Evolutionary conservation across 2,113 vertebrate genomes (phyloP).

Genomic region (Myxocyprinus asiaticus): DNA sequence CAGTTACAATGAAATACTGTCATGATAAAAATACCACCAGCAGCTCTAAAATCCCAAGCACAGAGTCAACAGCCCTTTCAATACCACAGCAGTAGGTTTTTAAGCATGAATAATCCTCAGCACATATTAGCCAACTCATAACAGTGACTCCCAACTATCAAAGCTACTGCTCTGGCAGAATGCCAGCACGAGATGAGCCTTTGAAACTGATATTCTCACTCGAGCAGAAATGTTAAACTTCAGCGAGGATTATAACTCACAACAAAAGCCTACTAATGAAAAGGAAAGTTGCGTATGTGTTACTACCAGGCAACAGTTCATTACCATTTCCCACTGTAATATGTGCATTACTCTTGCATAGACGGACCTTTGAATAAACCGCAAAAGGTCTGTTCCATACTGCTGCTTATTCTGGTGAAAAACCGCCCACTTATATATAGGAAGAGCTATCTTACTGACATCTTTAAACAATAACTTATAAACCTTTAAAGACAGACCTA

Average conservation of each 20-base stretch:
- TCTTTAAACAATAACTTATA: too few species aligned
- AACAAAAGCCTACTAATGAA: conserved; percentile 1
- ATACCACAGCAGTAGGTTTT: not conserved
- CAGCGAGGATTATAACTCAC: conserved; percentile 16
- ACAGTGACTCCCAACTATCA: conserved; percentile 50
- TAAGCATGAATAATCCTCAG: conserved; percentile 6
- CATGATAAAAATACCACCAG: not conserved
- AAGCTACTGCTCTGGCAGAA: conserved; percentile 58
- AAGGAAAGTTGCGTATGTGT: not conserved
- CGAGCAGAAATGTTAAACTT: conserved; percentile 37
- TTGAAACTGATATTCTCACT: conserved; percentile 56
- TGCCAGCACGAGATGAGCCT: conserved; percentile 51
- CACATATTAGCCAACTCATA: conserved; percentile 30
- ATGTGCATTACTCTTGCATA: too few species aligned
- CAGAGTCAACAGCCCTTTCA: conserved; percentile 17
- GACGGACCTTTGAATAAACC: too few species aligned
- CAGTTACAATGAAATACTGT: not conserved
- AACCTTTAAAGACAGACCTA: too few species aligned
- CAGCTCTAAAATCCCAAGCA: not conserved
- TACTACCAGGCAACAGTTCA: too few species aligned
- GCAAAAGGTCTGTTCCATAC: too few species aligned
- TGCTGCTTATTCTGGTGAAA: too few species aligned
- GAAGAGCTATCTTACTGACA: too few species aligned
- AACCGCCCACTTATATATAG: too few species aligned
- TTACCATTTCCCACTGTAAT: too few species aligned